Conservation (phyloP, 2,113 vertebrate species). For the Notechis scutatus region DNA sequence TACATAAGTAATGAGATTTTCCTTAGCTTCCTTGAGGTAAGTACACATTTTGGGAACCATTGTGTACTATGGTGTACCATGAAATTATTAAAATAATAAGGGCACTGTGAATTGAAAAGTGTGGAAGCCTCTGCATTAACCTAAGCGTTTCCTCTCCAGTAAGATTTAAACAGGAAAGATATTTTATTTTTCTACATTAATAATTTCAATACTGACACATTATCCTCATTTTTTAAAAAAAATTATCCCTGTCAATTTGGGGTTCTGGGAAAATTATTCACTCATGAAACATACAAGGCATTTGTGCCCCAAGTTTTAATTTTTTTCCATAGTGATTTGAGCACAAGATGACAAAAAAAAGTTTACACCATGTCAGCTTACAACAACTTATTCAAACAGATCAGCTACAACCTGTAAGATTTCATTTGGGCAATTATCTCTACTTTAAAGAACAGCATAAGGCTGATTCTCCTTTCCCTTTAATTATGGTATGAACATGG, state of each 20-base stretch:
- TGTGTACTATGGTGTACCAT: background rate
- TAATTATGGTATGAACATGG: background rate
- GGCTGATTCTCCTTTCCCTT: background rate
- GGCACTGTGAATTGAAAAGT: background rate
- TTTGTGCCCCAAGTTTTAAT: background rate
- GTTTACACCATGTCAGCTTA: background rate
- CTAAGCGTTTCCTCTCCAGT: background rate
- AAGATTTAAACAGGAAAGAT: background rate
- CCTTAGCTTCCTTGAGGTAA: background rate
- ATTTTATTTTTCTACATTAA: background rate
- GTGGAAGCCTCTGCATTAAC: background rate
- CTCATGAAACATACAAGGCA: background rate
- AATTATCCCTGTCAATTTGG: background rate
- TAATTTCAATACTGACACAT: background rate
- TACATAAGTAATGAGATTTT: background rate
- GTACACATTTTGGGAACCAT: background rate
- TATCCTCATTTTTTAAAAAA: background rate
- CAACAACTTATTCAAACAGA: background rate
- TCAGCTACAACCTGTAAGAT: background rate
- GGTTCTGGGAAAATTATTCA: background rate
- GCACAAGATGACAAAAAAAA: background rate
- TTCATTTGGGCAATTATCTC: background rate
- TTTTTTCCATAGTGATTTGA: background rate
- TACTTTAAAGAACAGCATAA: background rate
- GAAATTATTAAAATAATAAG: background rate